A percentile compares a stretch with the other conserved stretches of the same genome.
These are phyloP conservation scores for Drosophila parvula DNA, from an alignment of 1,140 invertebrate species.

Conservation along the genomic window DNA sequence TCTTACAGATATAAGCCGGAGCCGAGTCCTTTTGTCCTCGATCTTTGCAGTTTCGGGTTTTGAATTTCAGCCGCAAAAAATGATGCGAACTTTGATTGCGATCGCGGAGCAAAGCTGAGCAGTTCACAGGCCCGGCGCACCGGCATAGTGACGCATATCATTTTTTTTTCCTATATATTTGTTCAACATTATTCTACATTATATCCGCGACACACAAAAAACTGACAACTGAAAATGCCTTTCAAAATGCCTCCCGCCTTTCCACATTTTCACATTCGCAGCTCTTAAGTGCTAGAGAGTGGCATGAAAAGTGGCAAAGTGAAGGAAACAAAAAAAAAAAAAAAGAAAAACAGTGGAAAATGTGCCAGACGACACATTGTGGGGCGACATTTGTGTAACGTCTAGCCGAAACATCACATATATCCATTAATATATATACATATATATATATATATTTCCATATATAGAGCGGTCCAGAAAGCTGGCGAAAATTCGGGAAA, in stretches of 20 bases:
- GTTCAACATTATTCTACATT: conserved; percentile 26
- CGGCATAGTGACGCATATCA: conserved; percentile 29
- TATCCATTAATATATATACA: not conserved
- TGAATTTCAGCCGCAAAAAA: conserved; percentile 58
- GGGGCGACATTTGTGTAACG: conserved; percentile 40
- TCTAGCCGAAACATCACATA: not conserved
- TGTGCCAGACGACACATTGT: conserved; percentile 32
- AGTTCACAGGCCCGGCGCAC: conserved; percentile 21
- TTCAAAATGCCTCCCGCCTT: conserved; percentile 32
- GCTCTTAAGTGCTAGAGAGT: conserved; percentile 38
- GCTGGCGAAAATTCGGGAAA: conserved; percentile 19
- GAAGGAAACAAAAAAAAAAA: conserved; percentile 1
- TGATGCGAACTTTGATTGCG: conserved; percentile 57
- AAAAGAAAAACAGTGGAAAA: conserved; percentile 18
- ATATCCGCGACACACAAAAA: conserved; percentile 28
- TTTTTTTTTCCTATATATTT: conserved; percentile 14
- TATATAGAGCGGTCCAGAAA: conserved; percentile 16
- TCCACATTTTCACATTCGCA: conserved; percentile 31
- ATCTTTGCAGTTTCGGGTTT: conserved; percentile 54
- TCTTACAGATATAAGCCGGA: conserved; percentile 38
- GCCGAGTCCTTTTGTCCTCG: conserved; percentile 39
- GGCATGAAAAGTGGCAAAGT: conserved; percentile 21
- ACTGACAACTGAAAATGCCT: conserved; percentile 58
- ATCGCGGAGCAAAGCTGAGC: conserved; percentile 5
- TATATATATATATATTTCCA: conserved; percentile 23